These are phyloP conservation scores for Echiichthys vipera DNA, from an alignment of 2,797 vertebrate species.

Conservation along the genomic window DNA sequence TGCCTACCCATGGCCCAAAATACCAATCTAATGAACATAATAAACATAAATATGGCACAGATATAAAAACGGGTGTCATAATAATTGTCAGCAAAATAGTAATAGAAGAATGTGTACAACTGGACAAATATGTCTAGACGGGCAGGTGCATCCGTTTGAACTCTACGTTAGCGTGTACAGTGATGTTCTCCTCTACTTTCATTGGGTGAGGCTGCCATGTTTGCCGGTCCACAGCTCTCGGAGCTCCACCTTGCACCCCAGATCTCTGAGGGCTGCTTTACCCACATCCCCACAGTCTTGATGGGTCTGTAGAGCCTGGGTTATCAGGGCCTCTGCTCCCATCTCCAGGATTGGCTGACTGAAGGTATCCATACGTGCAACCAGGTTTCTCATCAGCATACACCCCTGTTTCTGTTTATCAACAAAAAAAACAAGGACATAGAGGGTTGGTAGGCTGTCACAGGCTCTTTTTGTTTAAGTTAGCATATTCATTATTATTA, in stretches of 20 bases:
- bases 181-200: conserved; percentile 39
- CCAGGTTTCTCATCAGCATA: conserved; percentile 95
- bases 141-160: conserved; percentile 1
- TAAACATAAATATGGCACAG: neutral
- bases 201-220: conserved; percentile 89
- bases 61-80: neutral
- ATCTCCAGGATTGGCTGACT: conserved; percentile 91
- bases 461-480: neutral
- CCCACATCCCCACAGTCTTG: conserved; percentile 89
- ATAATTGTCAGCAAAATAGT: neutral
- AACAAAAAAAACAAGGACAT: neutral
- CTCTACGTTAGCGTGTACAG: neutral
- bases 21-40: neutral
- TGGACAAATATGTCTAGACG: neutral
- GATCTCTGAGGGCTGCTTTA: conserved; percentile 92
- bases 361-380: conserved; percentile 85
- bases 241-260: conserved; percentile 94
- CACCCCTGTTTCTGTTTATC: conserved; percentile 92
- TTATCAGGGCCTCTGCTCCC: conserved; percentile 92
- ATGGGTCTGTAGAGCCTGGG: conserved; percentile 86
- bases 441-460: neutral
- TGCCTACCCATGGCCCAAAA: conserved; percentile 21
- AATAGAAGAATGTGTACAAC: neutral
- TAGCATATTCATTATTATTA: neutral
- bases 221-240: conserved; percentile 96